phyloP scores from a whole-genome alignment of 2,113 vertebrate species.

The Stictonetta naevosa region DNA sequence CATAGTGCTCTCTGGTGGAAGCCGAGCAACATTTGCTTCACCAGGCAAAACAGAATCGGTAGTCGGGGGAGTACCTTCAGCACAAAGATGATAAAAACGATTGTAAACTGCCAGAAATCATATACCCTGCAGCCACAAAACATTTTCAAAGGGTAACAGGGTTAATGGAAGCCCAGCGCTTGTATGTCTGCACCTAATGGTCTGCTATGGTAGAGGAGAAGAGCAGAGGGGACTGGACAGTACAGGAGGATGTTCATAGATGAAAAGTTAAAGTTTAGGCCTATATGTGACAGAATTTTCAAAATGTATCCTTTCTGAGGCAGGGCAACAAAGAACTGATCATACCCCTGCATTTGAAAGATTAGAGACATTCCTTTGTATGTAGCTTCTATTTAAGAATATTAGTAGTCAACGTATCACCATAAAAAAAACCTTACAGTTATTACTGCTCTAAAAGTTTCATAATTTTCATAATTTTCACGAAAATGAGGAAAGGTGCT shows the following conservation, averaged over 20 bases:
- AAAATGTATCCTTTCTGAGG: background rate
- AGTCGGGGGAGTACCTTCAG: background rate
- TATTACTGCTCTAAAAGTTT: background rate
- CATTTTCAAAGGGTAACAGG: background rate
- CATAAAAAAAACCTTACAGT: background rate
- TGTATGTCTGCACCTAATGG: too few relatives aligned
- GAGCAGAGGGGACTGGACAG: background rate
- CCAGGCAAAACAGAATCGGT: rapidly evolving
- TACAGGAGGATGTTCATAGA: background rate
- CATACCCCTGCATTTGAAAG: background rate
- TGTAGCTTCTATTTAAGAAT: background rate
- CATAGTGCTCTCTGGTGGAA: slow-evolving; percentile 68
- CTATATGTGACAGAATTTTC: background rate
- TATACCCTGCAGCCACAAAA: background rate
- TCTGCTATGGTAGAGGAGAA: background rate
- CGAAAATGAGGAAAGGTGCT: background rate
- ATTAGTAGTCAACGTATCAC: background rate
- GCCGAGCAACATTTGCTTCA: background rate
- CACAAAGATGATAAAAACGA: background rate
- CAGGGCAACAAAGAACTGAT: background rate
- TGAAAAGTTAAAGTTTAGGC: background rate
- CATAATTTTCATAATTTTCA: background rate
- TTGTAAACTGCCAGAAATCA: background rate
- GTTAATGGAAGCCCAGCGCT: background rate
- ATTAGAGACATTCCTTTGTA: background rate